phyloP scores from a whole-genome alignment of 2,888 invertebrate species.

The Hypercompe scribonia region DNA sequence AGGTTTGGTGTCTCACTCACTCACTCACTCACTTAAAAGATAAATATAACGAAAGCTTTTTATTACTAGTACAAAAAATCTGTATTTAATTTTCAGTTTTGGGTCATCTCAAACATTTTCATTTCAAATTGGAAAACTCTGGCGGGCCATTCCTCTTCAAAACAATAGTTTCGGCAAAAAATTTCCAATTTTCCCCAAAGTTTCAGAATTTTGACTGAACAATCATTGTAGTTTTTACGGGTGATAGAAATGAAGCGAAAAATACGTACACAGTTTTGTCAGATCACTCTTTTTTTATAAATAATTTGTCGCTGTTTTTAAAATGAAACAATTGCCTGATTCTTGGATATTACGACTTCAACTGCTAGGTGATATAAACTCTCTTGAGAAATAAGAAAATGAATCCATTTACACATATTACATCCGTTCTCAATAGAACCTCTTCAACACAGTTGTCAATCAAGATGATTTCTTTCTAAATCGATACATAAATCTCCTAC shows the following conservation, averaged over 20 bases:
- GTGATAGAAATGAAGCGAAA: neutral
- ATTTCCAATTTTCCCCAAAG: neutral
- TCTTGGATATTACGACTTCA: no score
- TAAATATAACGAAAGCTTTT: neutral
- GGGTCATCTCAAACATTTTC: neutral
- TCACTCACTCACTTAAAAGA: neutral
- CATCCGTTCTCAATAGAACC: neutral
- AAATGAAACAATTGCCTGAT: no score
- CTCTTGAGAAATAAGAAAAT: neutral
- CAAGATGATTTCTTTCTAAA: constrained; percentile 7
- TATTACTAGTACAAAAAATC: neutral
- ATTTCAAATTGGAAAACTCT: neutral
- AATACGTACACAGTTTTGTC: neutral
- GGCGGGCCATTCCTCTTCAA: neutral
- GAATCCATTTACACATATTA: constrained; percentile 2
- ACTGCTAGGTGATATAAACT: no score
- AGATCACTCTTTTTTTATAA: no score
- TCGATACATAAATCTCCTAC: constrained; percentile 13
- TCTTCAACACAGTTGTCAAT: constrained; percentile 18
- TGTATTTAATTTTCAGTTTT: neutral
- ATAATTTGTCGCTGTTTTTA: no score
- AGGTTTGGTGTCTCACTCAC: no score
- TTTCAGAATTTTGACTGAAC: neutral
- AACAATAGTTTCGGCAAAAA: neutral
- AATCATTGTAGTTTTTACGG: neutral